Evolutionary conservation across 2,113 vertebrate genomes (phyloP).

Genomic region (Onychorhynchus coronatus): DNA sequence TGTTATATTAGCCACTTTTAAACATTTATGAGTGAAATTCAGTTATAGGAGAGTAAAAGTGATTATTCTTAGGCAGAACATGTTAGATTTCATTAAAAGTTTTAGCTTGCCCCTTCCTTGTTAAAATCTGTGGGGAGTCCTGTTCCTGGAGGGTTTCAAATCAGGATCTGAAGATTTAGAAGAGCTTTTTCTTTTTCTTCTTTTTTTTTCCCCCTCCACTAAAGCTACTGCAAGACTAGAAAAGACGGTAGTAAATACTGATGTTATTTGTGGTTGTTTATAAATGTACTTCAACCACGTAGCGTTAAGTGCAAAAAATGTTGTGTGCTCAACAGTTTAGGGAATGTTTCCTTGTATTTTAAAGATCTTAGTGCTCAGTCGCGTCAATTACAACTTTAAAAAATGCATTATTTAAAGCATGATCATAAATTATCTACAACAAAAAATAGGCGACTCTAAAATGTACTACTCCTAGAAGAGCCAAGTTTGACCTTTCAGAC

Average conservation of each 20-base stretch:
- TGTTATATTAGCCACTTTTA: constrained; percentile 88
- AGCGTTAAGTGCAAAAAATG: constrained; percentile 20
- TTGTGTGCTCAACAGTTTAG: background rate
- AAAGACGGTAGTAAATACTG: constrained; percentile 72
- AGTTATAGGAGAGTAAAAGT: constrained; percentile 86
- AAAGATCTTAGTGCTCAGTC: constrained; percentile 38
- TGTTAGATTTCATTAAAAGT: constrained; percentile 87
- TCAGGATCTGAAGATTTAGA: constrained; percentile 78
- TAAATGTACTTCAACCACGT: constrained; percentile 36
- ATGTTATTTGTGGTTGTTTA: constrained; percentile 72
- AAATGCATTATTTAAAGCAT: constrained; percentile 70
- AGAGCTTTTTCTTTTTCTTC: constrained; percentile 68
- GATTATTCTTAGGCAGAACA: constrained; percentile 84
- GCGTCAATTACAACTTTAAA: constrained; percentile 20
- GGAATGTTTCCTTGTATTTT: constrained; percentile 10
- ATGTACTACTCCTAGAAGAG: constrained; percentile 75
- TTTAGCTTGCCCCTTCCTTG: constrained; percentile 83
- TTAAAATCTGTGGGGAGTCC: constrained; percentile 82
- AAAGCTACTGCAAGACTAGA: constrained; percentile 68
- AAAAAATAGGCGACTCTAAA: constrained; percentile 73
- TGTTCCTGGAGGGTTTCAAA: constrained; percentile 78
- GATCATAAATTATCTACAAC: constrained; percentile 72
- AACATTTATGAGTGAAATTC: constrained; percentile 87
- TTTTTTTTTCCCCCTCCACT: background rate
- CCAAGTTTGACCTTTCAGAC: constrained; percentile 90